A percentile compares a stretch with the other conserved stretches of the same genome.
phyloP scores from a whole-genome alignment of 64 coral and sea anemone species.

The Anthopleura sola region DNA sequence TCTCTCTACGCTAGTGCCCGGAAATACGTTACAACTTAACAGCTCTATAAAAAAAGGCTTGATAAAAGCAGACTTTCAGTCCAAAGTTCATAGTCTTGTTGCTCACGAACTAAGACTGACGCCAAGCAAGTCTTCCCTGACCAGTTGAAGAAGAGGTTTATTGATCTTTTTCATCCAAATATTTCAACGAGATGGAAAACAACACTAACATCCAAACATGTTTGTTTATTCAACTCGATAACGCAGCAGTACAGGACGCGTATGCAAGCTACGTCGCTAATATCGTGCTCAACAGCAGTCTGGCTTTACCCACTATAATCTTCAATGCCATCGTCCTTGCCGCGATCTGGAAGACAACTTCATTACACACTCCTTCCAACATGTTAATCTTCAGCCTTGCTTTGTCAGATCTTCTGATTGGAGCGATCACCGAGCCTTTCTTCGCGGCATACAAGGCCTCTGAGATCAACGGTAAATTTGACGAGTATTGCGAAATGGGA shows the following conservation, averaged over 20 bases:
- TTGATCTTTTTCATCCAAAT: background rate
- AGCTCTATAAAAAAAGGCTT: too few relatives aligned
- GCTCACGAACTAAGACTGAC: too few relatives aligned
- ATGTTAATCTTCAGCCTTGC: slow-evolving; percentile 36
- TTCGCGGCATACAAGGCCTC: slow-evolving; percentile 13
- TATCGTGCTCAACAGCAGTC: slow-evolving; percentile 9
- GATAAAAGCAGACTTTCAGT: too few relatives aligned
- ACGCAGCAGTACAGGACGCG: background rate
- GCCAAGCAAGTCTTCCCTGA: too few relatives aligned
- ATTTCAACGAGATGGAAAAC: background rate
- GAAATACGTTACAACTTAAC: too few relatives aligned
- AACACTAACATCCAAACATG: background rate
- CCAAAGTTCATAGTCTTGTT: too few relatives aligned
- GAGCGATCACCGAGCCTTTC: slow-evolving; percentile 18
- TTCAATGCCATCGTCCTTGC: slow-evolving; percentile 25
- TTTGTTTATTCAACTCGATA: background rate
- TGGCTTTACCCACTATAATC: background rate
- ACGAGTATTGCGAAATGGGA: background rate
- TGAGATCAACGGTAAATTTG: slow-evolving; percentile 6
- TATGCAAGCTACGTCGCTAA: slow-evolving; percentile 18
- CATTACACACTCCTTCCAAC: slow-evolving; percentile 23
- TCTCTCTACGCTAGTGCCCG: too few relatives aligned
- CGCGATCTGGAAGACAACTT: slow-evolving; percentile 13
- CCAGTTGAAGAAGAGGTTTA: too few relatives aligned
- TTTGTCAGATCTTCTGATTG: slow-evolving; percentile 26